Evolutionary conservation across 2,113 vertebrate genomes (phyloP), one percentile per base, ranked within the genome.

Genomic region (Bos indicus): DNA sequence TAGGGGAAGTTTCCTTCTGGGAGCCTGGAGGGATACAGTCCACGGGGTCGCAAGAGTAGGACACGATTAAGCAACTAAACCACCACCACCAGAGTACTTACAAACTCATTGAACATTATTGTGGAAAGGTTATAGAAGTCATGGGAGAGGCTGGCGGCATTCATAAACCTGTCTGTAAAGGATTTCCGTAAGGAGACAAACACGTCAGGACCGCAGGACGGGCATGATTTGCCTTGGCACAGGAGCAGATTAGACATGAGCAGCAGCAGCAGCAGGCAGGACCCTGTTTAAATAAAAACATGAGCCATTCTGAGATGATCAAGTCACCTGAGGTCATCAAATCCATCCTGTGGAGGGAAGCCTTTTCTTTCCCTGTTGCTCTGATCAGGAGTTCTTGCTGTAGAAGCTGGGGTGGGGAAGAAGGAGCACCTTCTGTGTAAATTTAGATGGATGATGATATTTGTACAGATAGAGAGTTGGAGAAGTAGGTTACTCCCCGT

Each of bases 201-300:
- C 56, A 9, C 8, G 8, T 60, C 59, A 60, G 98, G 88, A 94
- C 98, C 99, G 56, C 98, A 89, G 30, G 99, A 98, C 92, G 98
- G 19, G 48, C 99, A 98, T 6, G 96, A 97, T 77, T 98, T 98
- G 9, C 97, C 96, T 92, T 97, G 98, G 97, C 97, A 96, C 95
- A 98, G 94, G 46, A 99, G 95, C 57, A 98, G 95, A 90, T 97
- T 98, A 36, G 98, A 98, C 28, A 98, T 48, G 85, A 99, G 67
- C 91, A 99, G 94, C 51, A 95, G 90, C 3, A 90, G 82, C 82
- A 99, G 85, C 91, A 99, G 14, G 33, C 80, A 26, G 36, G 98
- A 91, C 88, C 98, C 99, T 99, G 90, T 82, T 93, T 5, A 74
- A 71, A 67, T 28, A 92, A 74, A 95, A 94, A 48, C 30, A 71